These are phyloP conservation scores for Cheilosia vulpina DNA, from an alignment of 2,888 invertebrate genomes.

Conservation along the genomic window DNA sequence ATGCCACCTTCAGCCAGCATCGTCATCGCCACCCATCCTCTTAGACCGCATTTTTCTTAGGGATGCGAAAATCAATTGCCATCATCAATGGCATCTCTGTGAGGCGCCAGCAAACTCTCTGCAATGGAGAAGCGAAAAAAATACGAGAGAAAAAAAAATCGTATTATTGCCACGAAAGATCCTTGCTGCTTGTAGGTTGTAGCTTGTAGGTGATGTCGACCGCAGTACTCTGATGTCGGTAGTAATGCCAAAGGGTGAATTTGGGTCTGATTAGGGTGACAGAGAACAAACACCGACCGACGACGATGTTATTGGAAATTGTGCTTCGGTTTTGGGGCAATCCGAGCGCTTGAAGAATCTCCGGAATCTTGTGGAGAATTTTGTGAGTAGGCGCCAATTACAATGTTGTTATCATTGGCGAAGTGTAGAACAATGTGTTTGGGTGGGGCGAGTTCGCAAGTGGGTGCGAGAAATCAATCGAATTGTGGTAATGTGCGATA, in stretches of 20 bases:
- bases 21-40: not conserved
- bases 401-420: constrained; percentile 45
- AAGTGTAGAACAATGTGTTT: not conserved
- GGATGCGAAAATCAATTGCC: constrained; percentile 57
- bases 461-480: constrained; percentile 40
- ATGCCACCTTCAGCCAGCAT: constrained; percentile 3
- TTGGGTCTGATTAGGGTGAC: constrained; percentile 45
- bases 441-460: not conserved
- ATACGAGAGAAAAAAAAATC: constrained; percentile 23
- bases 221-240: constrained; percentile 2
- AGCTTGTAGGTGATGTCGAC: not conserved
- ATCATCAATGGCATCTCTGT: constrained; percentile 56
- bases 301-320: constrained; percentile 45
- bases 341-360: constrained; percentile 37
- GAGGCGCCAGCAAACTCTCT: constrained; percentile 52
- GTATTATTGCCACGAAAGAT: constrained; percentile 36
- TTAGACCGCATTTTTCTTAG: constrained; percentile 49
- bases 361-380: constrained; percentile 34
- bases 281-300: not conserved
- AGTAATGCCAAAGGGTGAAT: constrained; percentile 29
- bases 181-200: constrained; percentile 15
- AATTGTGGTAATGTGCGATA: constrained; percentile 19
- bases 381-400: constrained; percentile 60
- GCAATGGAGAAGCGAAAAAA: constrained; percentile 8
- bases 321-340: constrained; percentile 29